Evolutionary conservation across 2,113 vertebrate species (phyloP).

Genomic region (Mustelus asterias): DNA sequence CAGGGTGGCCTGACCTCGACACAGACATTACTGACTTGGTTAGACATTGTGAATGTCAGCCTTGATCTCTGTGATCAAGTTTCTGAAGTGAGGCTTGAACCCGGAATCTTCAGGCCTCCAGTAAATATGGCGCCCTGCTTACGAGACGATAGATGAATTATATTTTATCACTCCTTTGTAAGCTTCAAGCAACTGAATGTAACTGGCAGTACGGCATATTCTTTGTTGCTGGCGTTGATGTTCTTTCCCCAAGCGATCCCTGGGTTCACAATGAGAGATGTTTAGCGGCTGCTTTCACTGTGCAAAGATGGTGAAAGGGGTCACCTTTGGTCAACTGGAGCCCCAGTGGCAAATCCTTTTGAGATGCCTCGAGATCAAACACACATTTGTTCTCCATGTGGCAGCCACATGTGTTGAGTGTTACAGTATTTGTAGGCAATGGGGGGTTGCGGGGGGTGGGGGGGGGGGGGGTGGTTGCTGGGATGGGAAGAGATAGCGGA

Average conservation of each 20-base stretch:
- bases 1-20: too few species aligned
- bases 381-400: conserved; percentile 34
- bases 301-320: neutral
- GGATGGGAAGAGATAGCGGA: neutral
- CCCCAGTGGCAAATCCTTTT: conserved; percentile 23
- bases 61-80: too few species aligned
- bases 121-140: neutral
- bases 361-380: conserved; percentile 36
- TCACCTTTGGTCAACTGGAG: conserved; percentile 26
- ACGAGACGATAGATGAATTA: too few species aligned
- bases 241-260: neutral
- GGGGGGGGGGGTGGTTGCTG: neutral
- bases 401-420: conserved; percentile 17
- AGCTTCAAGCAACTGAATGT: neutral
- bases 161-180: neutral
- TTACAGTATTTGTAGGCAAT: neutral
- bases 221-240: neutral
- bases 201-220: neutral
- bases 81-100: too few species aligned
- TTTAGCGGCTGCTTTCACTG: neutral
- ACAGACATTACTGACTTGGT: too few species aligned
- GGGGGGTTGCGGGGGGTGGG: too few species aligned
- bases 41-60: too few species aligned
- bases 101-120: too few species aligned
- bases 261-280: neutral